A percentile compares a stretch with the other conserved stretches of the same genome.
These are phyloP conservation scores for Leptoclinus maculatus DNA, from an alignment of 2,797 vertebrate genomes.

Conservation along the genomic window DNA sequence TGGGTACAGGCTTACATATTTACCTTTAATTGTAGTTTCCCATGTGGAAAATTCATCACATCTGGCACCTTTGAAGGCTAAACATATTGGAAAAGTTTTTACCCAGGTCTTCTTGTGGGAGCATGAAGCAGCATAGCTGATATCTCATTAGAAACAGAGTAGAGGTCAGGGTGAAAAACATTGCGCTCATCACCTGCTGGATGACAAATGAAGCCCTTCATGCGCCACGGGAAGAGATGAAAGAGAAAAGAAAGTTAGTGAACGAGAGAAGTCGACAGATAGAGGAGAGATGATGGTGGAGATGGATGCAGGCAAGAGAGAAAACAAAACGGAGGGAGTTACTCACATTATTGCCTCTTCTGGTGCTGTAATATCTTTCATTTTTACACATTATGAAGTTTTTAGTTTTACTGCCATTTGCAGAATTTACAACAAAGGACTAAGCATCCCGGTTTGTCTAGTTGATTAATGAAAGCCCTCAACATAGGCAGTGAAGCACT, in stretches of 20 bases:
- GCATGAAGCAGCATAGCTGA: conserved; percentile 64
- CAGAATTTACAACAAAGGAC: conserved; percentile 23
- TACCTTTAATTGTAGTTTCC: conserved; percentile 20
- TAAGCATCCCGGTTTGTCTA: conserved; percentile 57
- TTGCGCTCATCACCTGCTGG: conserved; percentile 67
- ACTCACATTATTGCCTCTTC: conserved; percentile 40
- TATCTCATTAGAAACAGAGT: conserved; percentile 66
- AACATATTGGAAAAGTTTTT: conserved; percentile 27
- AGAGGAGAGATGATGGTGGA: conserved; percentile 14
- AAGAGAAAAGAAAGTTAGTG: conserved; percentile 30
- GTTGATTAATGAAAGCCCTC: conserved; percentile 79
- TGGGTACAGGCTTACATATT: conserved; percentile 32
- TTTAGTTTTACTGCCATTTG: conserved; percentile 51
- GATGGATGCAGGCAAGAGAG: conserved; percentile 25
- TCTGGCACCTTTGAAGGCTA: not conserved
- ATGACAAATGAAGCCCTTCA: conserved; percentile 74
- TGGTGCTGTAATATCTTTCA: conserved; percentile 45
- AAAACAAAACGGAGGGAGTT: conserved; percentile 40
- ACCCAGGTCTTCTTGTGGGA: conserved; percentile 30
- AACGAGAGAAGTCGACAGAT: conserved; percentile 26
- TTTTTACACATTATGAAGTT: conserved; percentile 50
- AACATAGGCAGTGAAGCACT: conserved; percentile 65
- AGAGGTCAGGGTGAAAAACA: conserved; percentile 73
- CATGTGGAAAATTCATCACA: conserved; percentile 32
- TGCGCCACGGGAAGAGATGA: conserved; percentile 48